Percentiles rank a stretch among this genome's conserved stretches.
phyloP scores from a whole-genome alignment of 1,140 invertebrate genomes.

The Trypoxylus dichotomus region DNA sequence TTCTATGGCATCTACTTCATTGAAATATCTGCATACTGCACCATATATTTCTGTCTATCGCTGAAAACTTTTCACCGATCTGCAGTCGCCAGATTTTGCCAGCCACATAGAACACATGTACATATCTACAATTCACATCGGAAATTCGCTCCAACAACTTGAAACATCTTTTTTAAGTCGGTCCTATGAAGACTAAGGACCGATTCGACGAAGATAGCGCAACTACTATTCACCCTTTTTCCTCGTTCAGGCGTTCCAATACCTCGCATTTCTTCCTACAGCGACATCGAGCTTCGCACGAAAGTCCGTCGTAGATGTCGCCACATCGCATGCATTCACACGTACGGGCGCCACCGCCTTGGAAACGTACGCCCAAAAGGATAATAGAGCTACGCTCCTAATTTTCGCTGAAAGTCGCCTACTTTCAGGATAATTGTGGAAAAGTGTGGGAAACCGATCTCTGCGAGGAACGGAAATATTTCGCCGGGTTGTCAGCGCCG shows the following conservation, averaged over 20 bases:
- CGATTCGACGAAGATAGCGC: background rate
- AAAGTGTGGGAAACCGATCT: background rate
- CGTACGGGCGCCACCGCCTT: background rate
- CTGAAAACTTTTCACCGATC: background rate
- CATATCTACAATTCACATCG: background rate
- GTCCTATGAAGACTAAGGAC: background rate
- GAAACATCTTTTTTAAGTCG: background rate
- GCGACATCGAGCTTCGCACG: background rate
- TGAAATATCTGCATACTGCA: too few relatives aligned
- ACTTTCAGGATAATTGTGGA: conserved; percentile 1
- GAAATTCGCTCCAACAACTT: background rate
- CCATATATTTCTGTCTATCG: background rate
- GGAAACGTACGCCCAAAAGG: background rate
- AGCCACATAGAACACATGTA: background rate
- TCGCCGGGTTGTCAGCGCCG: background rate
- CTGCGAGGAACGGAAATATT: background rate
- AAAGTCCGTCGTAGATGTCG: background rate
- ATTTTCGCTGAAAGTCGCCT: conserved; percentile 1
- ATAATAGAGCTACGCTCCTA: background rate
- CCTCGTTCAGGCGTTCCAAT: background rate
- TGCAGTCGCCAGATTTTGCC: background rate
- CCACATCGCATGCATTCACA: background rate
- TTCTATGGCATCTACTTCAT: too few relatives aligned
- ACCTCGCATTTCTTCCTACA: background rate
- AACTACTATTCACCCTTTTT: background rate